Conservation (phyloP, 2,113 vertebrate species). For the Onychostruthus taczanowskii region DNA sequence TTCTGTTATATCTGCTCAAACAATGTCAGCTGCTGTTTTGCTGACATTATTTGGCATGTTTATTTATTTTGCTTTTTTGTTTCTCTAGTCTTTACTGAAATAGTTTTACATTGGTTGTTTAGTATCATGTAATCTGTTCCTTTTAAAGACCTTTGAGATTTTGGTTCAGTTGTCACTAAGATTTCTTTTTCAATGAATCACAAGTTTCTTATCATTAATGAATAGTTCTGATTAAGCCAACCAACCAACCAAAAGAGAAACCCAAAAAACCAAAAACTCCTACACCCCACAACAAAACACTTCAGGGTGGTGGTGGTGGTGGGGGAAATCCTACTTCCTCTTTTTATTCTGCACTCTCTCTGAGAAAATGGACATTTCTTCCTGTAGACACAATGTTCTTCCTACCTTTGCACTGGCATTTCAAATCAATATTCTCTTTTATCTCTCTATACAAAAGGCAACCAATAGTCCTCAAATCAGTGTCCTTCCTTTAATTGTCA, state of each 20-base stretch:
- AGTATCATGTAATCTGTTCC: neutral
- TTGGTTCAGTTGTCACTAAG: neutral
- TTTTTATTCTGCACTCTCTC: neutral
- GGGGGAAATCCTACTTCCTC: neutral
- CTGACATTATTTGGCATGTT: neutral
- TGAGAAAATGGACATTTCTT: neutral
- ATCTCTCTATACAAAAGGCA: neutral
- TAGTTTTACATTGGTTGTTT: neutral
- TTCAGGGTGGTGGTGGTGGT: neutral
- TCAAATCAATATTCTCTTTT: neutral
- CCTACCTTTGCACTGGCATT: neutral
- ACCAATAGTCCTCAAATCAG: neutral
- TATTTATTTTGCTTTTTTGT: neutral
- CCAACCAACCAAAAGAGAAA: neutral
- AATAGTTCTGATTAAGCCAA: neutral
- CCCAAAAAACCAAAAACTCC: neutral
- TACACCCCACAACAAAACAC: neutral
- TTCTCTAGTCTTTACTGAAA: neutral
- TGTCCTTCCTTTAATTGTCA: neutral
- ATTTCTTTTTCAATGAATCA: neutral
- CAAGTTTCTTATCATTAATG: neutral
- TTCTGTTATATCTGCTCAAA: neutral
- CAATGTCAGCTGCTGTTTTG: neutral
- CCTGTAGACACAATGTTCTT: neutral
- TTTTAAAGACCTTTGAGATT: neutral